Evolutionary conservation across 2,888 invertebrate genomes (phyloP), one percentile per base, ranked within the genome.

Genomic region (Anthrax anthrax): DNA sequence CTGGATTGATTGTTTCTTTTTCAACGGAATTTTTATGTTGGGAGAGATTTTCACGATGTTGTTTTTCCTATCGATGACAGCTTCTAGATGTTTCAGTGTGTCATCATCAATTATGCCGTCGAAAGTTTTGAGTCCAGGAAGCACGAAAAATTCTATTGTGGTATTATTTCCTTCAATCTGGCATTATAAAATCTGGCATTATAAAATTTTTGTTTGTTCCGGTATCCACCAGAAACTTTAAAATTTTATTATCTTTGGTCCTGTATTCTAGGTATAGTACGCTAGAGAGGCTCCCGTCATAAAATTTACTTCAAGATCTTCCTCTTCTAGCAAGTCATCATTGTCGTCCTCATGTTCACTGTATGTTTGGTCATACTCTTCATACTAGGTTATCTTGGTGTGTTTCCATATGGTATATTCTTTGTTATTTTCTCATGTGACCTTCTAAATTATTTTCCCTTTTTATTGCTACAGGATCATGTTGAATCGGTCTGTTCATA

Each of bases 201-300:
- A 46, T 32, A 17, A 49, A 49, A 39, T 41, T 46, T 27, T 49
- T 49, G 10, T 46, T 49, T 1, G 43, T 34, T n/a, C 43, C 41
- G 4, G 37, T 46, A 18, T 46, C 43, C 13, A 46, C 41, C 8
- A 48, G 32, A 23, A 48, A 43, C 17, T 48, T 46, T 9, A 45
- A 17, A 17, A 36, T 29, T 6, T 41, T 1, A 3, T 29, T 34
- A 14, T 40, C 14, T 17, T 32, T 41, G 1, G 27, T 41, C 12
- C 2, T 18, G 10, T 47, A 37, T 12, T 47, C 34, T 44, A 47
- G 1, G 42, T 32, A 44, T 14, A 34, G 48, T 37, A 44, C 23
- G 47, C 48, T 42, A 43, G 44, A 44, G 43, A 43, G 40, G 44
- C 39, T 39, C 17, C 39, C 29, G 38, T 42, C 36, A 18, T 44